phyloP scores from a whole-genome alignment of 2,888 invertebrate genomes.

The Drosophila buzzatii region DNA sequence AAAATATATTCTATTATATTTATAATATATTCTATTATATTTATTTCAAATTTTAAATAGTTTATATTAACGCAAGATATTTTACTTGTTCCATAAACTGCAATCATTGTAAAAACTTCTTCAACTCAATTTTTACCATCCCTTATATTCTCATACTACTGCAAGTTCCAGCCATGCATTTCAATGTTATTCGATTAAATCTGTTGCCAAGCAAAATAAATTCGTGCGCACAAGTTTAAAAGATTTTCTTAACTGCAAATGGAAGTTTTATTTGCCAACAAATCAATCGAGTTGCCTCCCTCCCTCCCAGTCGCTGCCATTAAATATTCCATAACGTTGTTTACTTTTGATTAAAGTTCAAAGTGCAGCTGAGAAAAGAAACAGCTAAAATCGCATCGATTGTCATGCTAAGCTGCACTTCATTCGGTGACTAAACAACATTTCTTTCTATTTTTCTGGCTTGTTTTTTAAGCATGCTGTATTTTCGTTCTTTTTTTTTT shows the following conservation, averaged over 20 bases:
- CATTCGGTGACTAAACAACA: slow-evolving; percentile 30
- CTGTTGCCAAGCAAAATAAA: slow-evolving; percentile 4
- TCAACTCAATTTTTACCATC: not conserved
- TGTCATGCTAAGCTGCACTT: slow-evolving; percentile 60
- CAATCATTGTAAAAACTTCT: not conserved
- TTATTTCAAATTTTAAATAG: too few relatives aligned
- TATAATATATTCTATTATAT: too few relatives aligned
- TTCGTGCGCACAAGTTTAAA: not conserved
- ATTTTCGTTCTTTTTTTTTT: not conserved
- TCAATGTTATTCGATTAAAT: slow-evolving; percentile 2
- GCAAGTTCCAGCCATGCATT: not conserved
- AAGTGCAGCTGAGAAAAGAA: slow-evolving; percentile 22
- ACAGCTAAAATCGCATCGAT: slow-evolving; percentile 57
- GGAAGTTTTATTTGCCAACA: slow-evolving; percentile 13
- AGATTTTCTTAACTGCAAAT: slow-evolving; percentile 8
- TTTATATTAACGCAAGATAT: too few relatives aligned
- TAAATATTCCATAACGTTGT: slow-evolving; percentile 22
- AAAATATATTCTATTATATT: too few relatives aligned
- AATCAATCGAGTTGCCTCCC: not conserved
- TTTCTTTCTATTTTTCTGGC: slow-evolving; percentile 9
- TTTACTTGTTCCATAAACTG: accelerated
- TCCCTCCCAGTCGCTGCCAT: not conserved
- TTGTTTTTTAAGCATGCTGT: slow-evolving; percentile 13
- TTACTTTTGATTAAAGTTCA: slow-evolving; percentile 45
- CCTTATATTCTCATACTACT: not conserved